Conservation (phyloP, 2,113 vertebrate genomes). For the Ceyx melanurus region DNA sequence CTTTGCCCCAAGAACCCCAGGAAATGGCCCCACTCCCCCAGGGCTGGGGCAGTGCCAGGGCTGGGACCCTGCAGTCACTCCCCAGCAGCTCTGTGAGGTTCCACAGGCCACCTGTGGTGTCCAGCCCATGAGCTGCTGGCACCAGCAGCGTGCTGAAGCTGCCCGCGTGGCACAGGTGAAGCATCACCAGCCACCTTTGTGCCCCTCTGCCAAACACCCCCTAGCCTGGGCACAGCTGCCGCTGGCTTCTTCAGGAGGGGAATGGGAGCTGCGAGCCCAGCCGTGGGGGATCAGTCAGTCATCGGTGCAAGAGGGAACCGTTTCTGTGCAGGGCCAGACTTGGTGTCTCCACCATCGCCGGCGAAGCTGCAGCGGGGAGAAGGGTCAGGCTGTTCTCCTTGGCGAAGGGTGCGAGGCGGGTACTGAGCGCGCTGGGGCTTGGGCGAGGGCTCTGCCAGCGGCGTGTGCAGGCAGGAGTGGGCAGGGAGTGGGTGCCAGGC, state of each 20-base stretch:
- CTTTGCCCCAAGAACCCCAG: background rate
- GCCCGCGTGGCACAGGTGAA: background rate
- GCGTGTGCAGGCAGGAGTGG: background rate
- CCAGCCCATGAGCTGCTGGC: background rate
- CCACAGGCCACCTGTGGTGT: background rate
- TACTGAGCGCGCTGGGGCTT: background rate
- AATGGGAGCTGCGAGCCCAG: accelerated
- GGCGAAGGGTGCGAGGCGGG: background rate
- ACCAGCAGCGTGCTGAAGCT: accelerated
- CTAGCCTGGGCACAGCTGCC: background rate
- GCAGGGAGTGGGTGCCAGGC: constrained; percentile 2
- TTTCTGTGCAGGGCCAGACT: accelerated
- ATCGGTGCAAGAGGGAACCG: accelerated
- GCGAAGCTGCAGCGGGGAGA: background rate
- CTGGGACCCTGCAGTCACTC: accelerated
- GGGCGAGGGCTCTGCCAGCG: background rate
- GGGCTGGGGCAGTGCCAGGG: background rate
- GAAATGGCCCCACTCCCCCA: background rate
- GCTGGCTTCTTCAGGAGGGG: background rate
- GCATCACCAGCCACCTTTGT: background rate
- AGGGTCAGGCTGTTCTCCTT: background rate
- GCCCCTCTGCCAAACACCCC: background rate
- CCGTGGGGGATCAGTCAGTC: accelerated
- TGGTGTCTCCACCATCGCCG: accelerated
- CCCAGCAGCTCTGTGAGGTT: accelerated